Percentiles rank a stretch among this genome's conserved stretches.
Conservation (phyloP, 2,797 vertebrate genomes). For the Sphaeramia orbicularis region DNA sequence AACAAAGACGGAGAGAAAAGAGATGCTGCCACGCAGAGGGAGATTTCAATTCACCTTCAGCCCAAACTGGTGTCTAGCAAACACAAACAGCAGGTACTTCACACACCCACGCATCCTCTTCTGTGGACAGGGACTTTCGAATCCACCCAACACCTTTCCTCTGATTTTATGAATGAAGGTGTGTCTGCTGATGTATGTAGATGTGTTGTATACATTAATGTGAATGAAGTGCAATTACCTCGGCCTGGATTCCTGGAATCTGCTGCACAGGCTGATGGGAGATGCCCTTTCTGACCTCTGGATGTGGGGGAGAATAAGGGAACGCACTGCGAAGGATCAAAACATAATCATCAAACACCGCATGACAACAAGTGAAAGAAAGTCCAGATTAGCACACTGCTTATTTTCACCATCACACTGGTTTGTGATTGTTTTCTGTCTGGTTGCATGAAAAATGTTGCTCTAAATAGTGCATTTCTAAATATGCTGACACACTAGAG, state of each 20-base stretch:
- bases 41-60: conserved; percentile 63
- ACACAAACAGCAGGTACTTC: conserved; percentile 16
- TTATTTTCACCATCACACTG: too few relatives aligned
- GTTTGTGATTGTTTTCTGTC: too few relatives aligned
- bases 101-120: too few relatives aligned
- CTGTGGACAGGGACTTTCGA: conserved; percentile 23
- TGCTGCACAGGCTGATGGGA: conserved; percentile 38
- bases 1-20: conserved; percentile 25
- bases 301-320: not conserved
- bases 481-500: too few relatives aligned
- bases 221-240: conserved; percentile 61
- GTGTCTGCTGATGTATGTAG: conserved; percentile 46
- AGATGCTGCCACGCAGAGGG: conserved; percentile 51
- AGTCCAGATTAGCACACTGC: too few relatives aligned
- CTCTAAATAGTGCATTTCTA: too few relatives aligned
- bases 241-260: conserved; percentile 34
- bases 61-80: conserved; percentile 30
- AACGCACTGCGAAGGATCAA: too few relatives aligned
- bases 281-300: conserved; percentile 39
- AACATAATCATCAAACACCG: too few relatives aligned
- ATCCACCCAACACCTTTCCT: conserved; percentile 9
- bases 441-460: too few relatives aligned
- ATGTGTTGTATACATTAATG: conserved; percentile 69
- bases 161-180: conserved; percentile 50
- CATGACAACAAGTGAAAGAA: too few relatives aligned